Percentiles rank a stretch among this genome's conserved stretches.
Evolutionary conservation across 2,888 invertebrate species (phyloP).

Genomic region (Agriopis leucophaearia): DNA sequence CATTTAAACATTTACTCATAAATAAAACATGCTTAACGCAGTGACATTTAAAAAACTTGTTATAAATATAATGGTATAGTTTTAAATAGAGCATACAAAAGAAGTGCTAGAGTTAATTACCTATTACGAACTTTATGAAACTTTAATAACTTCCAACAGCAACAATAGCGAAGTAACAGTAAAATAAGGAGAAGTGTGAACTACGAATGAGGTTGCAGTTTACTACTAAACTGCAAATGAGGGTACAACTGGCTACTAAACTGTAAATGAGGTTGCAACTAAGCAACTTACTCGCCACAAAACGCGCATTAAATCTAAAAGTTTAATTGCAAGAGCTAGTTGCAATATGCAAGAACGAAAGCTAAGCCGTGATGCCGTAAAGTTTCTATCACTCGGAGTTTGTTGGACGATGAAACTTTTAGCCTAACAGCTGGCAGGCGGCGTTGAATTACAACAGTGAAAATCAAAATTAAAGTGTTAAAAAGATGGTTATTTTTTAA

Average conservation of each 20-base stretch:
- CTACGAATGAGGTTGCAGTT: slow-evolving; percentile 23
- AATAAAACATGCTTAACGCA: no score
- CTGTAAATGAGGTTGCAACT: slow-evolving; percentile 21
- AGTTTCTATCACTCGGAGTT: slow-evolving; percentile 19
- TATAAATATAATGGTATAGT: neutral
- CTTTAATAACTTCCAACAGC: slow-evolving; percentile 4
- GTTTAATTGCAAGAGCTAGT: slow-evolving; percentile 25
- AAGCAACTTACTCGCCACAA: slow-evolving; percentile 19
- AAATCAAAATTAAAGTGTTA: no score
- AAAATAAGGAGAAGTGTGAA: slow-evolving; percentile 13
- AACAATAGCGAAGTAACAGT: slow-evolving; percentile 7
- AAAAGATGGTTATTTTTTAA: no score
- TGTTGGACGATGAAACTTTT: slow-evolving; percentile 10
- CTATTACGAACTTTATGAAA: slow-evolving; percentile 3
- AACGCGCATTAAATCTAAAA: slow-evolving; percentile 25
- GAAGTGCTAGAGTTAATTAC: slow-evolving; percentile 7
- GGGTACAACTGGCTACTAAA: slow-evolving; percentile 12
- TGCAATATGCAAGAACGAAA: slow-evolving; percentile 18
- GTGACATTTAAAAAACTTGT: no score
- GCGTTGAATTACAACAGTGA: neutral
- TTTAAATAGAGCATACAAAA: neutral
- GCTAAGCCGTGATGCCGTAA: slow-evolving; percentile 13
- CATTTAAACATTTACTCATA: no score
- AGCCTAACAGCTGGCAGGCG: slow-evolving; percentile 4
- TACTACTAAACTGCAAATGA: slow-evolving; percentile 27